Evolutionary conservation across 2,888 invertebrate species (phyloP).

Genomic region (Caenorhabditis plicata): DNA sequence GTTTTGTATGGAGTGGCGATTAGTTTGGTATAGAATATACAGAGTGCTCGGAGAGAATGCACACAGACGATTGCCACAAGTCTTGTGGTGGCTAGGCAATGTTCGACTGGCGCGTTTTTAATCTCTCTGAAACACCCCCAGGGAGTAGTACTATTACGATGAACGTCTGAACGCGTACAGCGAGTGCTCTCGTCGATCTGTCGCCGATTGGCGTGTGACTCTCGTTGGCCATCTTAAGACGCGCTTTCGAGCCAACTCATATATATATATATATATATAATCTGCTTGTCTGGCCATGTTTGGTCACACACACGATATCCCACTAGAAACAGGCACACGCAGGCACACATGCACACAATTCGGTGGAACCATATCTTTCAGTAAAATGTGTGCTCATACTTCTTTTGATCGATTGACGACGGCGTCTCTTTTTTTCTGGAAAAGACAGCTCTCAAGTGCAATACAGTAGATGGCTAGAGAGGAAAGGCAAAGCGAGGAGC

Average conservation of each 20-base stretch:
- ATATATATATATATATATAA: no score
- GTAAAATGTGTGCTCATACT: conserved; percentile 28
- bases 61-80: no score
- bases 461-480: no score
- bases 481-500: no score
- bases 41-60: no score
- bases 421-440: neutral
- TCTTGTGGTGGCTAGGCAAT: no score
- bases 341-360: neutral
- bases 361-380: conserved; percentile 39
- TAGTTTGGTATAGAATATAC: no score
- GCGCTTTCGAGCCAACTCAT: no score
- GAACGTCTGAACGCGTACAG: conserved; percentile 17
- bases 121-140: conserved; percentile 31
- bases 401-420: neutral
- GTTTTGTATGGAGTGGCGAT: no score
- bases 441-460: neutral
- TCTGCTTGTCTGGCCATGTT: conserved; percentile 29
- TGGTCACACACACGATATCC: conserved; percentile 15
- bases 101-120: no score
- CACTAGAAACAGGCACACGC: neutral
- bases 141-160: conserved; percentile 52
- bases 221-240: no score
- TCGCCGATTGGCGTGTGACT: neutral
- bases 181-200: conserved; percentile 2